Base-by-base conservation (phyloP, 1,140 invertebrate species). In the Nilaparvata lugens region DNA sequence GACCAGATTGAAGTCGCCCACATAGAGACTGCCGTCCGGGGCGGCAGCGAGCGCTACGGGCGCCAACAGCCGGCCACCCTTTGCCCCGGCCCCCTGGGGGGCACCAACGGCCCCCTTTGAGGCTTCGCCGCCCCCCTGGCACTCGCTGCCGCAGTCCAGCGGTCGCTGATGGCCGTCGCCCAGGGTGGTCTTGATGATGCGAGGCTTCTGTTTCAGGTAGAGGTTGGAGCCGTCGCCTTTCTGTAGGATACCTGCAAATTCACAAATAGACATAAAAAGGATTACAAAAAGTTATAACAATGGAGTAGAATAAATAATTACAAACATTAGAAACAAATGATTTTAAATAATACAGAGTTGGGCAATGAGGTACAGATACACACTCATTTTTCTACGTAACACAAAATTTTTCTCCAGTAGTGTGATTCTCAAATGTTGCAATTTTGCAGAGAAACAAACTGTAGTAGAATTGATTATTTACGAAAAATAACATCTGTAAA, bases 141-240 rank as follows among this genome's bases (percentile, higher is more conserved):
- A 97, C 45, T 89, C 86, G 4, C 75, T 73, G 4, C 75, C 73
- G 65, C 91, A 93, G 21, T 91, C 86, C 7, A 93, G 72, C 0
- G 90, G 87, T 48, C 95, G 79, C 67, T 94, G 91, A 64, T 90
- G 86, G 0, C 94, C 93, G 74, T 93, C 93, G 7, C 94, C 95
- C 83, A 97, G 88, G 1, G 91, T 85, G n/a, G 92, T 95, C 14
- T 91, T 76, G 51, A 97, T 89, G 1, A 95, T 88, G 56, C 91
- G 80, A 0, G 94, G 93, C 70, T 93, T 91, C 70, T 97, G 92
- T 69, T 94, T 94, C 66, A 98, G 72, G 71, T 97, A 97, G 61
- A 97, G 93, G 69, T 95, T 97, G 0, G 92, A 90, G 19, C 96
- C 96, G 73, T 98, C 95, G 24, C 96, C 96, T 72, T 97, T 97